Evolutionary conservation across 1,140 invertebrate genomes (phyloP).

Genomic region (Orchesella cincta): DNA sequence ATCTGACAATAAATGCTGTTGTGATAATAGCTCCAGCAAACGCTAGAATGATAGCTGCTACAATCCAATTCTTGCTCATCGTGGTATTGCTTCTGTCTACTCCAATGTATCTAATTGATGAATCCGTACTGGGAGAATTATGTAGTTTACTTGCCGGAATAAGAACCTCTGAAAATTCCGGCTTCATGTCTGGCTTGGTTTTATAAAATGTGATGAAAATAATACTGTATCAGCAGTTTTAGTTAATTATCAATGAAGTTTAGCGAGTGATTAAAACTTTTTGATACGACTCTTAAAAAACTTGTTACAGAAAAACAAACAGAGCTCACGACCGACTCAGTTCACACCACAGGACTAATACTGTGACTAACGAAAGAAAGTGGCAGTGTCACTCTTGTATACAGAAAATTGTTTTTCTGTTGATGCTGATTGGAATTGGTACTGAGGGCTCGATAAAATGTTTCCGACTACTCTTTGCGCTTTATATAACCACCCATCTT

Average conservation of each 20-base stretch:
- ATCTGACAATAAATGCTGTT: constrained; percentile 27
- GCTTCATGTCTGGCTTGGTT: constrained; percentile 36
- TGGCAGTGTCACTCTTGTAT: no score
- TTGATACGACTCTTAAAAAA: not conserved
- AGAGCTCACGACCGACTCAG: not conserved
- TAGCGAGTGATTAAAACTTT: not conserved
- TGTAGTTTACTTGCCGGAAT: constrained; percentile 32
- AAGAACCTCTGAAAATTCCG: constrained; percentile 42
- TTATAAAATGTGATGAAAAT: not conserved
- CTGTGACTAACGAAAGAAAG: not conserved
- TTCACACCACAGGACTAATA: not conserved
- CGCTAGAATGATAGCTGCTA: constrained; percentile 25
- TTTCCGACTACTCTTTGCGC: not conserved
- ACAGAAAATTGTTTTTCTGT: not conserved
- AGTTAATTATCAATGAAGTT: not conserved
- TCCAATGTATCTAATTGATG: not conserved
- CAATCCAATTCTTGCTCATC: constrained; percentile 31
- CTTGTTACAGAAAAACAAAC: not conserved
- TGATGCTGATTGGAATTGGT: not conserved
- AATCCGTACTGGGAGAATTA: not conserved
- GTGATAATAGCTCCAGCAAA: constrained; percentile 31
- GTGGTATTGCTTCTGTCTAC: not conserved
- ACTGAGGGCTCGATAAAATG: constrained; percentile 7
- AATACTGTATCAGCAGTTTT: not conserved
- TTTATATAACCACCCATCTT: not conserved